phyloP scores from a whole-genome alignment of 1,140 invertebrate species.

The Heterodera schachtii region DNA sequence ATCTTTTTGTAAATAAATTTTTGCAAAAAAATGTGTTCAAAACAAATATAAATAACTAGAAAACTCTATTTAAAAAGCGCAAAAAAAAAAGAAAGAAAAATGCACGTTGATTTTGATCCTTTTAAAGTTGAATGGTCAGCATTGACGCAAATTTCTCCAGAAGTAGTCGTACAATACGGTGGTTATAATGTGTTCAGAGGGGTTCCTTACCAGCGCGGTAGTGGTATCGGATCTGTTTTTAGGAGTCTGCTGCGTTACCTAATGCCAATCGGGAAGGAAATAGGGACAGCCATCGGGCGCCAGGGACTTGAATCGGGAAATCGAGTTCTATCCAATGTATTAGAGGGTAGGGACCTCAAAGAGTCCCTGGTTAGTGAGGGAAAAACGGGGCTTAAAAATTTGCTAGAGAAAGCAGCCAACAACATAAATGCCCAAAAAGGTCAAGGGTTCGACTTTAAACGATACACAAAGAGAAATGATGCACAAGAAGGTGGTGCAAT shows the following conservation, averaged over 20 bases:
- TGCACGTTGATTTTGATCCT: slow-evolving; percentile 30
- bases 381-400: too few species aligned
- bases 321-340: slow-evolving; percentile 17
- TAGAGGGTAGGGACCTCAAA: slow-evolving; percentile 8
- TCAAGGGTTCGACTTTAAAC: slow-evolving; percentile 9
- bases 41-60: not conserved
- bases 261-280: slow-evolving; percentile 33
- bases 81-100: not conserved
- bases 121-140: not conserved
- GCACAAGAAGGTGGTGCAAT: not conserved
- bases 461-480: slow-evolving; percentile 6
- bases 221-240: slow-evolving; percentile 26
- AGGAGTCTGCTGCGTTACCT: slow-evolving; percentile 28
- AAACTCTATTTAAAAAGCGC: too few species aligned
- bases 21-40: slow-evolving; percentile 5
- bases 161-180: slow-evolving; percentile 14
- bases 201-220: slow-evolving; percentile 33
- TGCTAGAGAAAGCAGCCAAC: too few species aligned
- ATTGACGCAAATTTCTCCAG: slow-evolving; percentile 11
- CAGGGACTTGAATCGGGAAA: too few species aligned
- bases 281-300: not conserved
- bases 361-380: too few species aligned
- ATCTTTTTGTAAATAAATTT: slow-evolving; percentile 3
- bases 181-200: slow-evolving; percentile 23
- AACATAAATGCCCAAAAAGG: too few species aligned